Evolutionary conservation across 2,888 invertebrate species (phyloP).

Genomic region (Dorcus hopei): DNA sequence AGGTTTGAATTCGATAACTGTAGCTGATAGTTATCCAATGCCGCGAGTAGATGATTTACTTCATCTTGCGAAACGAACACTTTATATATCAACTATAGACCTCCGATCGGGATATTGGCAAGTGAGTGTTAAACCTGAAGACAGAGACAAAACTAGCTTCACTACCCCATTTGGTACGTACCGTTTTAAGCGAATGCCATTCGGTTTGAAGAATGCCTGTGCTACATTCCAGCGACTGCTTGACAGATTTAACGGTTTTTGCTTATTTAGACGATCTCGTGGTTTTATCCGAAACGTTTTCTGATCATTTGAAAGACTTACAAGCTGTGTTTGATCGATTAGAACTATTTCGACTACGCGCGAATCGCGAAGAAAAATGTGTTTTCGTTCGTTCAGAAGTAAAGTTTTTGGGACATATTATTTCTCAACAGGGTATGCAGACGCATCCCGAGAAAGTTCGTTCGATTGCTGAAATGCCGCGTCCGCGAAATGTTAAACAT

Average conservation of each 20-base stretch:
- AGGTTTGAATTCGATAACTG: too few species aligned
- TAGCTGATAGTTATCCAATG: too few species aligned
- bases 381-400: conserved; percentile 28
- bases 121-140: conserved; percentile 37
- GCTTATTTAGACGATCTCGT: conserved; percentile 33
- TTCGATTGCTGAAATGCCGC: conserved; percentile 12
- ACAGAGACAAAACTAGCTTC: conserved; percentile 27
- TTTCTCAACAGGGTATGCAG: too few species aligned
- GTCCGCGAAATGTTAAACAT: conserved; percentile 17
- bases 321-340: conserved; percentile 16
- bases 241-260: conserved; percentile 25
- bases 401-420: conserved; percentile 10
- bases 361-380: conserved; percentile 27
- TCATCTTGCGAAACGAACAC: too few species aligned
- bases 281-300: conserved; percentile 23
- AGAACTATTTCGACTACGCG: conserved; percentile 20
- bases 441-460: conserved; percentile 14
- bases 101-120: conserved; percentile 30
- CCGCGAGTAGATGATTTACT: too few species aligned
- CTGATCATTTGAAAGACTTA: conserved; percentile 27
- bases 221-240: conserved; percentile 31
- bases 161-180: conserved; percentile 35
- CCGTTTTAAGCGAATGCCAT: conserved; percentile 27
- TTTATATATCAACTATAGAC: too few species aligned
- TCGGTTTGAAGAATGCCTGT: conserved; percentile 28